A percentile compares a stretch with the other conserved stretches of the same genome.
phyloP scores from a whole-genome alignment of 1,140 invertebrate species.

The Homalodisca vitripennis region DNA sequence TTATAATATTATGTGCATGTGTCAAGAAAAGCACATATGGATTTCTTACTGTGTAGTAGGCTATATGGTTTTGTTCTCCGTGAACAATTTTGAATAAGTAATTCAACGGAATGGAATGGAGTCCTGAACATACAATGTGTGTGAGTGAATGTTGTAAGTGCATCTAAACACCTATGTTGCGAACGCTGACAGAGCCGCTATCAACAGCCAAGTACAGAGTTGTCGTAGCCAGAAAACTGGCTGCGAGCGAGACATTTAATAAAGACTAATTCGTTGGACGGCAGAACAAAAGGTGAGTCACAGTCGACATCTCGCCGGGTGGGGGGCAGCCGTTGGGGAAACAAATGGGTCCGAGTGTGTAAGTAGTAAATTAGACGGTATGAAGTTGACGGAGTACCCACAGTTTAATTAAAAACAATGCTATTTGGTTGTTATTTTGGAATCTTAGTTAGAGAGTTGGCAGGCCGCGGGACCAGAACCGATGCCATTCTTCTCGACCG shows the following conservation, averaged over 20 bases:
- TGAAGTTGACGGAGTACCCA: neutral
- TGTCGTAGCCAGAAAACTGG: too few relatives aligned
- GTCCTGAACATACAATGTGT: too few relatives aligned
- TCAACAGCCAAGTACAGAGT: too few relatives aligned
- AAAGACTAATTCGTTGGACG: neutral
- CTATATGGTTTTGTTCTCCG: too few relatives aligned
- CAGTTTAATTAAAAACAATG: neutral
- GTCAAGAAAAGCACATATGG: too few relatives aligned
- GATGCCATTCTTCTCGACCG: constrained; percentile 15
- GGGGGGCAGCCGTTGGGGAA: neutral
- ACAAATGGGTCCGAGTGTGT: neutral
- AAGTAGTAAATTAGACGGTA: neutral
- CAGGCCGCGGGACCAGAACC: constrained; percentile 13
- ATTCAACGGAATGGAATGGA: too few relatives aligned
- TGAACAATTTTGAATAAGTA: too few relatives aligned
- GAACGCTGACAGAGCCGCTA: too few relatives aligned
- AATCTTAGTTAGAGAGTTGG: neutral
- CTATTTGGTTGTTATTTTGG: neutral
- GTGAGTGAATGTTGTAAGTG: too few relatives aligned
- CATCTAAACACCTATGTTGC: too few relatives aligned
- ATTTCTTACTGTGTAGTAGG: too few relatives aligned
- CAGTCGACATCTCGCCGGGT: neutral
- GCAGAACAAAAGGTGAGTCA: neutral
- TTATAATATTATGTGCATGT: too few relatives aligned
- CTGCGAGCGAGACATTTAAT: neutral